Evolutionary conservation across 2,797 vertebrate species (phyloP).

Genomic region (Octomys mimax): DNA sequence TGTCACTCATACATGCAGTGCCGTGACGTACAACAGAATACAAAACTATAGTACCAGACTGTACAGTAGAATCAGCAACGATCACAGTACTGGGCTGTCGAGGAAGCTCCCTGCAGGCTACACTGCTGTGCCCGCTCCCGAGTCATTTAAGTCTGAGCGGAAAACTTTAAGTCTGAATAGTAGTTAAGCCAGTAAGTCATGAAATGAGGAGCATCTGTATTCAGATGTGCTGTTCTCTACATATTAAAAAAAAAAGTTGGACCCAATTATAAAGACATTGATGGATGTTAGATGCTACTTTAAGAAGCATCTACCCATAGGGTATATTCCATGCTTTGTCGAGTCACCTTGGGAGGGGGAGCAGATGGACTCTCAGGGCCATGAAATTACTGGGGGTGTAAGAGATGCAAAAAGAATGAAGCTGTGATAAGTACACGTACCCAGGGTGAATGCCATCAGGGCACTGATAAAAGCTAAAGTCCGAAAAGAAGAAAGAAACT

Average conservation of each 20-base stretch:
- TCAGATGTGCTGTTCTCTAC: background rate
- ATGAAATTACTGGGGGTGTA: background rate
- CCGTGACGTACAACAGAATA: background rate
- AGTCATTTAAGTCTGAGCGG: background rate
- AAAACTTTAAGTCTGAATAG: background rate
- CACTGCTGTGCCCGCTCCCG: background rate
- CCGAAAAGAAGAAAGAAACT: background rate
- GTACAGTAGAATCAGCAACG: background rate
- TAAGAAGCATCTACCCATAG: background rate
- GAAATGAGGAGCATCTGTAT: background rate
- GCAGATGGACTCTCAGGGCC: background rate
- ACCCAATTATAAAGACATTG: background rate
- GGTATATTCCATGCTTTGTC: background rate
- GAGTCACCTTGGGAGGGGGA: background rate
- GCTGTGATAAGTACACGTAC: background rate
- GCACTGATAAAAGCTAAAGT: background rate
- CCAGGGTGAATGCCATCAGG: background rate
- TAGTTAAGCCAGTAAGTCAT: background rate
- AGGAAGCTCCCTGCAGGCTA: background rate
- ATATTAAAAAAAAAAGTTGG: constrained; percentile 10
- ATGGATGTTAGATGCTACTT: background rate
- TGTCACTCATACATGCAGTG: background rate
- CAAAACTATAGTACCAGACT: background rate
- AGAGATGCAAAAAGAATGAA: background rate
- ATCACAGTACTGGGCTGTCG: background rate